Evolutionary conservation across 2,113 vertebrate species (phyloP).

Genomic region (Tapirus terrestris): DNA sequence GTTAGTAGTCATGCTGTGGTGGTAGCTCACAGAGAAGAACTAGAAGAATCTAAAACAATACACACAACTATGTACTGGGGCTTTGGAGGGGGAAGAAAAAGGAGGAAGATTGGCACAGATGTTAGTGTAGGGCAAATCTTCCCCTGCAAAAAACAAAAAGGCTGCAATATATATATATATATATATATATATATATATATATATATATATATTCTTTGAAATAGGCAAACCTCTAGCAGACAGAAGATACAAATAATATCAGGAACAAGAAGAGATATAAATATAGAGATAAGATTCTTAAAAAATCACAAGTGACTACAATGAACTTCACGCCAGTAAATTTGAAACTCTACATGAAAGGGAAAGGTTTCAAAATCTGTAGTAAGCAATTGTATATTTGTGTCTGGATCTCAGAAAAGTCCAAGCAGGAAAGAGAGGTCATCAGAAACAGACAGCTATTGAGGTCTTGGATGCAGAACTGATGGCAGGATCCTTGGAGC

Average conservation of each 20-base stretch:
- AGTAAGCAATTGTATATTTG: background rate
- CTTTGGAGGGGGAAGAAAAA: too few relatives aligned
- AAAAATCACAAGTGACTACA: background rate
- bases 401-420: background rate
- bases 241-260: background rate
- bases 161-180: too few relatives aligned
- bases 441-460: background rate
- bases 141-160: too few relatives aligned
- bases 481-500: background rate
- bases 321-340: background rate
- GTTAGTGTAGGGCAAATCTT: too few relatives aligned
- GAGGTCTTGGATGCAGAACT: background rate
- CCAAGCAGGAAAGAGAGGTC: background rate
- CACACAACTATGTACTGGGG: too few relatives aligned
- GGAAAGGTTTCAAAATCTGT: constrained; percentile 1
- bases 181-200: background rate
- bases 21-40: too few relatives aligned
- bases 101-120: too few relatives aligned
- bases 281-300: background rate
- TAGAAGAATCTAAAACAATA: too few relatives aligned
- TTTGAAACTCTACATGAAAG: constrained; percentile 21
- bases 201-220: constrained; percentile 38
- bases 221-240: background rate
- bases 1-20: too few relatives aligned
- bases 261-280: background rate